These are phyloP conservation scores for Pelodytes ibericus DNA, from an alignment of 2,797 vertebrate species.

Conservation along the genomic window DNA sequence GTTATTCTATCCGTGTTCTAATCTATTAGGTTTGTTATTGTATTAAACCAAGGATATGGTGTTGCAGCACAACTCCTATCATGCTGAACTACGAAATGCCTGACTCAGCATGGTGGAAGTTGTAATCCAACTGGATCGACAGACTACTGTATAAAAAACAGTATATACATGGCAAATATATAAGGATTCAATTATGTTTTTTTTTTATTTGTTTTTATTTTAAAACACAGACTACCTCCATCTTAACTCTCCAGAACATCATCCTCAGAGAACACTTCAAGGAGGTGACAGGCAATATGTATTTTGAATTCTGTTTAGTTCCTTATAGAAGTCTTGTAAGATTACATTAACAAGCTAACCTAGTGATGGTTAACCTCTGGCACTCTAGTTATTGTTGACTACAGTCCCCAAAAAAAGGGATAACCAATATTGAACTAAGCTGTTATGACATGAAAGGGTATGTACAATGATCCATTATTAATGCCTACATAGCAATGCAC, in stretches of 20 bases:
- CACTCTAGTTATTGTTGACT: too few relatives aligned
- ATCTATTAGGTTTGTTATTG: neutral
- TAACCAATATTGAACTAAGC: constrained; percentile 67
- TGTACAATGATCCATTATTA: constrained; percentile 57
- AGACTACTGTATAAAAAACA: too few relatives aligned
- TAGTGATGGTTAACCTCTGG: too few relatives aligned
- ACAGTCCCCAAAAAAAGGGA: too few relatives aligned
- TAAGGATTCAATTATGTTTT: neutral
- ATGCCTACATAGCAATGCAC: too few relatives aligned
- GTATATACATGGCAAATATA: too few relatives aligned
- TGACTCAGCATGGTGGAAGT: neutral
- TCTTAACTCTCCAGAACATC: neutral
- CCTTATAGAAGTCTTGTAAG: constrained; percentile 61
- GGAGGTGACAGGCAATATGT: constrained; percentile 48
- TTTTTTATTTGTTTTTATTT: neutral
- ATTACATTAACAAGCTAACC: constrained; percentile 68
- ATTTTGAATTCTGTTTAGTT: constrained; percentile 61
- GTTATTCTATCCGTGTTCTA: neutral
- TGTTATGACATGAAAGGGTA: constrained; percentile 62
- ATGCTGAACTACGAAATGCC: neutral
- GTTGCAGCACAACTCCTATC: neutral
- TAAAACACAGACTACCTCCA: neutral
- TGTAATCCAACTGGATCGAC: neutral
- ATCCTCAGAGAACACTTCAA: neutral
- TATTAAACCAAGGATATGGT: neutral